These are phyloP conservation scores for Horisme vitalbata DNA, from an alignment of 2,888 invertebrate genomes.

Conservation along the genomic window DNA sequence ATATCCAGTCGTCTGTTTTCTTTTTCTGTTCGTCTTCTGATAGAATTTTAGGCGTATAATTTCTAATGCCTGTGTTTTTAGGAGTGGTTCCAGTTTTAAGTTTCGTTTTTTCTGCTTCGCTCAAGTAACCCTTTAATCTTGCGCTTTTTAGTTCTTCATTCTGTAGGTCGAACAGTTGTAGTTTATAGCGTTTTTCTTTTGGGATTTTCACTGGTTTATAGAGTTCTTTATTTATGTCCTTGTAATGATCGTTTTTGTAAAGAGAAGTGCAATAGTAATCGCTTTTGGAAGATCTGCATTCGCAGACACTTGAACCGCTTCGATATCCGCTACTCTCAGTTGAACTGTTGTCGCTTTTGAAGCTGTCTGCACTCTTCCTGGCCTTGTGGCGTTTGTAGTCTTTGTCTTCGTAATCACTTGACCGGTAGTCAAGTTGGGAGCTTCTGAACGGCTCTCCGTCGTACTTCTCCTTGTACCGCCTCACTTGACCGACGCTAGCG, in stretches of 20 bases:
- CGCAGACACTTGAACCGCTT: conserved; percentile 73
- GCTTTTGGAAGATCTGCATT: conserved; percentile 67
- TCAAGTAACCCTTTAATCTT: conserved; percentile 62
- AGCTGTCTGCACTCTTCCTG: conserved; percentile 67
- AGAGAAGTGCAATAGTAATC: conserved; percentile 74
- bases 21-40: conserved; percentile 81
- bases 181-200: conserved; percentile 72
- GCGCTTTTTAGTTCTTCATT: conserved; percentile 64
- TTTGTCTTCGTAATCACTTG: conserved; percentile 52
- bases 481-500: conserved; percentile 54
- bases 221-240: conserved; percentile 72
- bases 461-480: conserved; percentile 65
- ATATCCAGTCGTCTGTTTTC: conserved; percentile 86
- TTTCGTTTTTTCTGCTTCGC: conserved; percentile 73
- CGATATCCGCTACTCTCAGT: conserved; percentile 76
- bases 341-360: conserved; percentile 72
- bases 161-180: conserved; percentile 69
- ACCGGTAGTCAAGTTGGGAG: conserved; percentile 47
- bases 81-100: conserved; percentile 58
- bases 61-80: conserved; percentile 85
- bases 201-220: conserved; percentile 78
- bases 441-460: conserved; percentile 58
- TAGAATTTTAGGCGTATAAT: conserved; percentile 88
- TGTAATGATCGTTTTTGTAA: conserved; percentile 79
- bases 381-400: conserved; percentile 62